A percentile compares a stretch with the other conserved stretches of the same genome.
phyloP scores from a whole-genome alignment of 2,113 vertebrate species.

The Pan paniscus region DNA sequence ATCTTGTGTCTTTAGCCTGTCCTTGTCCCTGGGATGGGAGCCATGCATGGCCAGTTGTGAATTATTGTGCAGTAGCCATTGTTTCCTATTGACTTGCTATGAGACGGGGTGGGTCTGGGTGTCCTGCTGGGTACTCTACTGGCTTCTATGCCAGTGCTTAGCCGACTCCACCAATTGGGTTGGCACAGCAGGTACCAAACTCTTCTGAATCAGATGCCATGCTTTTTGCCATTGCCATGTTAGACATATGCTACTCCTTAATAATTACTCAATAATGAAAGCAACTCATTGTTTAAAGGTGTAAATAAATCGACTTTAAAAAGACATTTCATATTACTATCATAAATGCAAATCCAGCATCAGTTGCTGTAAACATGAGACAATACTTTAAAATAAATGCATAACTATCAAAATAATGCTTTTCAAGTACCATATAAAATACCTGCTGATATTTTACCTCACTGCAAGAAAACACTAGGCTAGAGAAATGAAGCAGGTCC shows the following conservation, averaged over 20 bases:
- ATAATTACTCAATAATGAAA: background rate
- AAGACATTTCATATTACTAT: background rate
- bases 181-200: background rate
- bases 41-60: background rate
- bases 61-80: background rate
- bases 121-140: background rate
- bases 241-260: background rate
- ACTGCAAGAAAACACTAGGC: background rate
- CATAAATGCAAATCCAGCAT: background rate
- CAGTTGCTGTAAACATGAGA: background rate
- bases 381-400: background rate
- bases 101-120: background rate
- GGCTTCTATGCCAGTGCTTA: background rate
- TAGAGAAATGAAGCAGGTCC: background rate
- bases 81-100: background rate
- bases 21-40: background rate
- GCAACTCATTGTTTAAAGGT: background rate
- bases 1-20: background rate
- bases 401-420: background rate
- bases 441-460: background rate
- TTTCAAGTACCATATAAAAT: background rate
- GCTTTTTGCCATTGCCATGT: background rate
- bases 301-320: background rate
- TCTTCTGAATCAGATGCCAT: background rate
- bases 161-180: background rate